phyloP scores from a whole-genome alignment of 2,797 vertebrate species.

The Limosa lapponica region DNA sequence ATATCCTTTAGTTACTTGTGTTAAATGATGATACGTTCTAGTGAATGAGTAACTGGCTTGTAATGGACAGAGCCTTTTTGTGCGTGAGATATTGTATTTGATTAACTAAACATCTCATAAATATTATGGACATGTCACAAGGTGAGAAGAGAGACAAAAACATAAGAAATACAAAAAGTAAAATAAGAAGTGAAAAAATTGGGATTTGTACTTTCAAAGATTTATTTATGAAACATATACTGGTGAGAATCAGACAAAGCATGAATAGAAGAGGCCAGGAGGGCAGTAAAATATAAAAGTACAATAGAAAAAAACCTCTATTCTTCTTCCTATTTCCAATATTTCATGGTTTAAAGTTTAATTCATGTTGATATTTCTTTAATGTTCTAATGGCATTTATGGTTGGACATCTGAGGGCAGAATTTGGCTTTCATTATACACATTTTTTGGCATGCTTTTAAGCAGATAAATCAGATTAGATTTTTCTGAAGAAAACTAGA shows the following conservation, averaged over 20 bases:
- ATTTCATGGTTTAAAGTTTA: background rate
- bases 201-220: background rate
- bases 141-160: background rate
- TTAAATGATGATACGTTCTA: background rate
- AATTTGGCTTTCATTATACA: background rate
- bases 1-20: background rate
- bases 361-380: background rate
- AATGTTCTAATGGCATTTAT: background rate
- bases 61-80: background rate
- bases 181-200: background rate
- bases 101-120: background rate
- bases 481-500: background rate
- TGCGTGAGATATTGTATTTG: background rate
- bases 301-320: background rate
- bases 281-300: background rate
- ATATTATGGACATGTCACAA: background rate
- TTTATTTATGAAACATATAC: background rate
- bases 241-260: background rate
- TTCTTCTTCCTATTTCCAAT: background rate
- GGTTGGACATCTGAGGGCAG: background rate
- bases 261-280: background rate
- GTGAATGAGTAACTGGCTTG: background rate
- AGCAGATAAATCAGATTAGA: background rate
- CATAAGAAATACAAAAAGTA: background rate
- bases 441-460: background rate